phyloP scores from a whole-genome alignment of 1,140 invertebrate species.

The Drosophila nannoptera region DNA sequence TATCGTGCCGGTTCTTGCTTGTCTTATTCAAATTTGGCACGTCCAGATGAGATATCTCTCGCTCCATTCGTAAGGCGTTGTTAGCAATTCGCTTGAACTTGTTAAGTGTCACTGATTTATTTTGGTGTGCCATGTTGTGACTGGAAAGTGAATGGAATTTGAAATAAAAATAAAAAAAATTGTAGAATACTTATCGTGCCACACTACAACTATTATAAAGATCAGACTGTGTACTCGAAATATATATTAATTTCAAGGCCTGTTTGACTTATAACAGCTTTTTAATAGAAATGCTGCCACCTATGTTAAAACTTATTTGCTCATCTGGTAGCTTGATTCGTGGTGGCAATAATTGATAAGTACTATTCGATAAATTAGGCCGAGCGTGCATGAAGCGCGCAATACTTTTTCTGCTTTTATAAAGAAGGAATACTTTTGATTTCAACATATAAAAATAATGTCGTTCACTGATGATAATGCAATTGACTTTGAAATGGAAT shows the following conservation, averaged over 20 bases:
- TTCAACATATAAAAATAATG: constrained; percentile 4
- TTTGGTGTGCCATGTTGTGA: constrained; percentile 1
- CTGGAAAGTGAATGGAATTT: neutral
- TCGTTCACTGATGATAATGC: constrained; percentile 6
- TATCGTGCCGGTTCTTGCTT: neutral
- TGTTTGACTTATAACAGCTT: neutral
- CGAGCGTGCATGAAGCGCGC: too few species aligned
- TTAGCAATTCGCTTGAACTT: neutral
- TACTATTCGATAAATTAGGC: neutral
- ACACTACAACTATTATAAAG: neutral
- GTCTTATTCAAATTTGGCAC: neutral
- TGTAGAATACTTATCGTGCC: neutral
- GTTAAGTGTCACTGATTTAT: neutral
- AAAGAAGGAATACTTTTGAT: too few species aligned
- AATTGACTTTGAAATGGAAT: neutral
- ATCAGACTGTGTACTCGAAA: neutral
- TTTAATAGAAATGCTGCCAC: neutral
- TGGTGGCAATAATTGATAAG: neutral
- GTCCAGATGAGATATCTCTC: neutral
- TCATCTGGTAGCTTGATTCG: neutral
- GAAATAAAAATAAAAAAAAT: neutral
- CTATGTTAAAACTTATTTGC: neutral
- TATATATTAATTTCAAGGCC: neutral
- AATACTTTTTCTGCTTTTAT: too few species aligned
- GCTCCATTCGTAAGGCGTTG: neutral